Evolutionary conservation across 2,888 invertebrate species (phyloP), one percentile per base, ranked within the genome.

Genomic region (Quadroppia sp.): DNA sequence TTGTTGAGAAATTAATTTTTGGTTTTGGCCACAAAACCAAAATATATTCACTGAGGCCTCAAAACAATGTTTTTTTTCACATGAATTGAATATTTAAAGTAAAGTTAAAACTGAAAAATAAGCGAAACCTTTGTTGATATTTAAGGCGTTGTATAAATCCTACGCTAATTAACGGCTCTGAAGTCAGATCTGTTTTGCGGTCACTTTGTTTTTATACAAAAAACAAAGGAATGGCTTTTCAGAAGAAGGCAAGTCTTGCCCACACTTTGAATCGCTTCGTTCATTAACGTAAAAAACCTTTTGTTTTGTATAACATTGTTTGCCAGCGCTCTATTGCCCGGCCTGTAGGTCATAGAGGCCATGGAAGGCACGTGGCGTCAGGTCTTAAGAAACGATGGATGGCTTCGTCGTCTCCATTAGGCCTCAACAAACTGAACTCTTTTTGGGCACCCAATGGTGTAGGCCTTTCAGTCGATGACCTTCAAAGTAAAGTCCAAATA

Each of bases 61-160:
- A 25, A 3, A 45, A 45, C 15, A 17, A 45, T 15, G 7, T 9
- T 45, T 45, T 45, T 11, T 15, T 45, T 17, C 11, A 3, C 17
- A n/a, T 45, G 3, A 45, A 45, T 15, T 45, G 45, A 45, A 45
- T 45, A 45, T 45, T 45, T 45, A 45, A 45, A 36, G 36, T 36
- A 48, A 7, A 48, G 15, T 48, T 15, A 11, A 48, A 11, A 15
- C 48, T 11, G 15, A 48, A 23, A 53, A 23, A 23, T 25, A 53
- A 15, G 20, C 30, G 32, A 30, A 61, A 25, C 61, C 32, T 30
- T 13, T 30, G 61, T 61, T 61, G 61, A 30, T 28, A 28, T 61
- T 61, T 30, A 61, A 61, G 61, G 61, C n/a, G 61, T 61, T 32
- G 61, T 61, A 61, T 61, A 32, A 61, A 6, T 61, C 61, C 61